phyloP scores from a whole-genome alignment of 2,113 vertebrate genomes.

The Illadopsis cleaveri region DNA sequence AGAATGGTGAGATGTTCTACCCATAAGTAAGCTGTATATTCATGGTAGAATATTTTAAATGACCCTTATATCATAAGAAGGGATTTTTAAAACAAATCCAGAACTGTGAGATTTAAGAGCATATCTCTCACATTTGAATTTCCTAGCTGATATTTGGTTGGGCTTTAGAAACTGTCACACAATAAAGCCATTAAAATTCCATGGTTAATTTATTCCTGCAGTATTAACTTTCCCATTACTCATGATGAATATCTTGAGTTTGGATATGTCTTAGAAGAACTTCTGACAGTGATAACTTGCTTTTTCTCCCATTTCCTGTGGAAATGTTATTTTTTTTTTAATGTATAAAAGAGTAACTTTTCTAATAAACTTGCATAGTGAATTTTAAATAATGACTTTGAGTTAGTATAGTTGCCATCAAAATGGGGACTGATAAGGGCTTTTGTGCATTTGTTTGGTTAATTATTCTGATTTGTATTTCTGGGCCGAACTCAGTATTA shows the following conservation, averaged over 20 bases:
- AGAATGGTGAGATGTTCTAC: slow-evolving; percentile 41
- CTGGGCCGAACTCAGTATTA: neutral
- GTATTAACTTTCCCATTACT: slow-evolving; percentile 69
- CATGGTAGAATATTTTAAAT: slow-evolving; percentile 42
- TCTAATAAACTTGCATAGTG: slow-evolving; percentile 45
- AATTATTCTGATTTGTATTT: slow-evolving; percentile 42
- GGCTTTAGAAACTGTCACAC: slow-evolving; percentile 58
- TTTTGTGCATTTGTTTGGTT: slow-evolving; percentile 34
- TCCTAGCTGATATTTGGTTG: slow-evolving; percentile 46
- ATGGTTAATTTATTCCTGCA: slow-evolving; percentile 64
- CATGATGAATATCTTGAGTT: slow-evolving; percentile 61
- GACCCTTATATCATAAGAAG: slow-evolving; percentile 42
- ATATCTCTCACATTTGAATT: slow-evolving; percentile 46
- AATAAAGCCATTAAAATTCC: slow-evolving; percentile 66
- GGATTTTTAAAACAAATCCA: neutral
- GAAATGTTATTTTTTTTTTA: neutral
- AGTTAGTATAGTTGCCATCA: neutral
- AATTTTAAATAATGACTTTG: slow-evolving; percentile 54
- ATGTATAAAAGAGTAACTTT: slow-evolving; percentile 15
- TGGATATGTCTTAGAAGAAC: slow-evolving; percentile 35
- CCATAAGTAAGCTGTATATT: slow-evolving; percentile 47
- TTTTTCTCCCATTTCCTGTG: slow-evolving; percentile 28
- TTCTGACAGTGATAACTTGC: slow-evolving; percentile 43
- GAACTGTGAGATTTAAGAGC: slow-evolving; percentile 28
- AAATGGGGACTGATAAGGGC: slow-evolving; percentile 7